Conservation (phyloP, 2,113 vertebrate genomes). For the Spilogale gracilis region DNA sequence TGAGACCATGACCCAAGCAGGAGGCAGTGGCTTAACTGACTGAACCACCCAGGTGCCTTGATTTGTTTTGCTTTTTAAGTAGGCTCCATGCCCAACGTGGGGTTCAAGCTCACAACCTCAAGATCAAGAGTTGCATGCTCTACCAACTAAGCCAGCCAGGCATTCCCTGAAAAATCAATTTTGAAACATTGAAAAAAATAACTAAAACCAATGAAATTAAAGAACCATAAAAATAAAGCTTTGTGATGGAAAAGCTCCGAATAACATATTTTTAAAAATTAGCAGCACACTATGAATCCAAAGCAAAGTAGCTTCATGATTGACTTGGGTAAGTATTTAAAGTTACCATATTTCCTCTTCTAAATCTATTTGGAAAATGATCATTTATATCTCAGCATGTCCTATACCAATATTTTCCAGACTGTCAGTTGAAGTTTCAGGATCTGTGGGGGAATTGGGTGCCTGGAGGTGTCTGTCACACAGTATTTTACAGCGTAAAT, state of each 20-base stretch:
- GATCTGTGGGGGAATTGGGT: slow-evolving; percentile 95
- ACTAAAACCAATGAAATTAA: slow-evolving; percentile 94
- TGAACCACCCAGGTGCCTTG: no score
- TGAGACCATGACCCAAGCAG: no score
- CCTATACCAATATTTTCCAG: slow-evolving; percentile 94
- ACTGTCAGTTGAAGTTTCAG: slow-evolving; percentile 97
- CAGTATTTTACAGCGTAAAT: slow-evolving; percentile 81
- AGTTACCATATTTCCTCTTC: slow-evolving; percentile 93
- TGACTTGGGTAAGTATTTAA: slow-evolving; percentile 94
- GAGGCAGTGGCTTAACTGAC: no score
- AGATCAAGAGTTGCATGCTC: not conserved
- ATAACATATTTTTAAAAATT: slow-evolving; percentile 96
- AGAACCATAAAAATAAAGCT: slow-evolving; percentile 94
- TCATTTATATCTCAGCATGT: slow-evolving; percentile 92
- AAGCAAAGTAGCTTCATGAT: slow-evolving; percentile 93
- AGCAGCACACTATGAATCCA: slow-evolving; percentile 94
- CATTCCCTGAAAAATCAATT: slow-evolving; percentile 86
- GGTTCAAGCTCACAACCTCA: not conserved
- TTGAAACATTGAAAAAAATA: slow-evolving; percentile 95
- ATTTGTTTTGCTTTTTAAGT: not conserved
- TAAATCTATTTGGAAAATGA: slow-evolving; percentile 93
- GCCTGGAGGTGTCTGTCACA: slow-evolving; percentile 81
- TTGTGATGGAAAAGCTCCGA: slow-evolving; percentile 96
- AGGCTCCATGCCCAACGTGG: not conserved
- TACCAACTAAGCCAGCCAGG: not conserved